These are phyloP conservation scores for Polydrusus tereticollis DNA, from an alignment of 2,888 invertebrate species.

Conservation along the genomic window DNA sequence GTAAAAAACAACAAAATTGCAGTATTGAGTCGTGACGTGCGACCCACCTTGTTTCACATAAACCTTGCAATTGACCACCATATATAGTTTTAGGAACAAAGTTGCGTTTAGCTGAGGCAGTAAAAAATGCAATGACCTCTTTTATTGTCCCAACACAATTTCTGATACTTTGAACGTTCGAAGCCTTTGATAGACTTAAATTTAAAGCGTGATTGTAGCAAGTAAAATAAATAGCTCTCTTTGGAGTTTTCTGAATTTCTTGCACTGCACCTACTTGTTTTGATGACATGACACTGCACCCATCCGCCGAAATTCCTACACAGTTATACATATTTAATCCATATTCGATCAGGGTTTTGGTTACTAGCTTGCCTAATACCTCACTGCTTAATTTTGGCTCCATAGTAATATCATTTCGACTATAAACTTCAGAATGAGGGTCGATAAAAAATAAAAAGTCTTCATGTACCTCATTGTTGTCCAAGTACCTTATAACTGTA, in stretches of 20 bases:
- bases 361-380: background rate
- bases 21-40: background rate
- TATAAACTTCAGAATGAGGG: background rate
- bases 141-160: background rate
- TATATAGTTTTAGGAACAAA: background rate
- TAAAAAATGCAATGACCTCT: background rate
- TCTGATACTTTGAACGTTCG: background rate
- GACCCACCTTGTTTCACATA: background rate
- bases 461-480: background rate
- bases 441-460: slow-evolving; percentile 14
- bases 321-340: background rate
- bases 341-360: background rate
- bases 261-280: background rate
- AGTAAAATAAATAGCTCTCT: background rate
- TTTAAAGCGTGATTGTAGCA: slow-evolving; percentile 2
- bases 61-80: background rate
- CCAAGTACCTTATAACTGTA: background rate
- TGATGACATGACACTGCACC: background rate
- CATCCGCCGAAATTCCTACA: background rate
- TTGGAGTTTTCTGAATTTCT: background rate
- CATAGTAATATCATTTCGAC: background rate
- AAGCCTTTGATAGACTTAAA: background rate
- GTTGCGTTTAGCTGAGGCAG: background rate
- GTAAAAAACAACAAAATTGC: background rate
- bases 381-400: background rate